Conservation (phyloP, 2,113 vertebrate species). For the Pachyramphus minor region DNA sequence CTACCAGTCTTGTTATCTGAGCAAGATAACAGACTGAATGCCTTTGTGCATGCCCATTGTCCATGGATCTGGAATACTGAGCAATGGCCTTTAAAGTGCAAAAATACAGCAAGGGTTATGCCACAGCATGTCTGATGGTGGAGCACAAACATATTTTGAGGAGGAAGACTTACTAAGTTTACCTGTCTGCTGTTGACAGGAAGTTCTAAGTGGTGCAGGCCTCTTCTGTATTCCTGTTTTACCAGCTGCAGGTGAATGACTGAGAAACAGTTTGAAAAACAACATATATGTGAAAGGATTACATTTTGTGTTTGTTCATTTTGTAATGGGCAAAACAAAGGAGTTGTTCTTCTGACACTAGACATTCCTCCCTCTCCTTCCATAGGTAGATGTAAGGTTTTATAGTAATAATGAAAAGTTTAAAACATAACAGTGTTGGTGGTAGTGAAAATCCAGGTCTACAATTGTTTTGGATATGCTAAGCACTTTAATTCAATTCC, state of each 20-base stretch:
- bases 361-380: background rate
- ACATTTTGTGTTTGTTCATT: background rate
- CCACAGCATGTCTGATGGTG: background rate
- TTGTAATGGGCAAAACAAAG: background rate
- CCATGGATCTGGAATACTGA: background rate
- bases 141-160: background rate
- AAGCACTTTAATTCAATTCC: constrained; percentile 52
- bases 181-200: background rate
- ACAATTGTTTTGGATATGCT: background rate
- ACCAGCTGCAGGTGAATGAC: background rate
- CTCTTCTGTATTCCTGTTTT: background rate
- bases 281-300: background rate
- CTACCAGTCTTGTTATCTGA: background rate
- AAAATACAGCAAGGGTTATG: background rate
- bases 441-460: constrained; percentile 11
- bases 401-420: background rate
- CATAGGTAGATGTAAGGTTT: background rate
- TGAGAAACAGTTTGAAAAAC: background rate
- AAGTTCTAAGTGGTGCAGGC: background rate
- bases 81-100: background rate
- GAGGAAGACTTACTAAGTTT: background rate
- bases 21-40: background rate
- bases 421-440: background rate
- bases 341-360: background rate
- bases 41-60: background rate